A percentile compares a stretch with the other conserved stretches of the same genome.
Evolutionary conservation across 2,888 invertebrate genomes (phyloP).

Genomic region (Lasioglossum morio): DNA sequence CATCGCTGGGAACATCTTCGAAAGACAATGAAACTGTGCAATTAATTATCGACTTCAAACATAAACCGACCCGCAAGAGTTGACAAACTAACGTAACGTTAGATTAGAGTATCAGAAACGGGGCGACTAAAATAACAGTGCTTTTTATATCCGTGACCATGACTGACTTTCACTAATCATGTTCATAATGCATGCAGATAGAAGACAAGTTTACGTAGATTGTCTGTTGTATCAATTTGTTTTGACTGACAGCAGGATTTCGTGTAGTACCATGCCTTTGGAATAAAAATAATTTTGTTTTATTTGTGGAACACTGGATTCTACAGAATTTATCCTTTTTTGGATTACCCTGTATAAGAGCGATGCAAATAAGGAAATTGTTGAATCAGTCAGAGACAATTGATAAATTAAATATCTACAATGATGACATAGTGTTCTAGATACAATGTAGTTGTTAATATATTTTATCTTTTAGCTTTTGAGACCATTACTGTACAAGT

Average conservation of each 20-base stretch:
- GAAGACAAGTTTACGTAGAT: not conserved
- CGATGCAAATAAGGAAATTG: no score
- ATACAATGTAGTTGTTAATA: no score
- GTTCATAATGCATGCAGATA: not conserved
- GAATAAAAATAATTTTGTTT: not conserved
- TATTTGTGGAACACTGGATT: not conserved
- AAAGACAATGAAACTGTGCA: not conserved
- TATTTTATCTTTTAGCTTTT: no score
- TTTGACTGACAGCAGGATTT: not conserved
- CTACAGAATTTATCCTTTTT: not conserved
- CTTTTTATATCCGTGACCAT: not conserved
- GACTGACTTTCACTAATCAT: not conserved
- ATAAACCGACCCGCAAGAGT: not conserved
- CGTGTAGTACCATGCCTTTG: fast-evolving
- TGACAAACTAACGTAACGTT: not conserved
- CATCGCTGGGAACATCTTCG: not conserved
- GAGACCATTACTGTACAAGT: no score
- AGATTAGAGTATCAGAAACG: not conserved
- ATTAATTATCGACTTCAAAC: not conserved
- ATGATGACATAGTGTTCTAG: no score
- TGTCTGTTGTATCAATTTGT: not conserved
- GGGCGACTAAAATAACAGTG: not conserved
- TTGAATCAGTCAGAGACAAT: no score
- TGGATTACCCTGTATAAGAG: no score
- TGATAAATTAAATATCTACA: no score